Base-by-base conservation (phyloP, 2,113 vertebrate species). In the Miniopterus natalensis region DNA sequence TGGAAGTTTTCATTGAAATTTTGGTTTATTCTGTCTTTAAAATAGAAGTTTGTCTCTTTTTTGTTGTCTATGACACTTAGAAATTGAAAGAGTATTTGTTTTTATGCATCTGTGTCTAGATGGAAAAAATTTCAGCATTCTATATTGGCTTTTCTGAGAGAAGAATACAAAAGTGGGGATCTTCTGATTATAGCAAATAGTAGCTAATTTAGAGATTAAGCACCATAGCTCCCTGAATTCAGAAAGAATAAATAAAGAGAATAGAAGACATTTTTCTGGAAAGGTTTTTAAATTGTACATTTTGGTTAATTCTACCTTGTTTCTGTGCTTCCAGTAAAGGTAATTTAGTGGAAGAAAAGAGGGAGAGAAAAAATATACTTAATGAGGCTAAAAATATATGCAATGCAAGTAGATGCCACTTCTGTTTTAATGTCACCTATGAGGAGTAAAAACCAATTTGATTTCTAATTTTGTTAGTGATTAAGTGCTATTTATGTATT, bases 391-490 rank as follows among this genome's bases (percentile, higher is more conserved):
- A 84, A 91, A 96, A 93, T 85, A 84, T 29, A 73, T 61, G 36
- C 66, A 88, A 25, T 42, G 42, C 42, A 80, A 81, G 47, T 47
- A 29, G 31, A 29, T 87, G 53, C 66, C 36, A 96, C 65, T 84
- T 81, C 36, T 57, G n/a, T 40, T 78, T 88, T 90, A 31, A 63
- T 77, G 40, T 96, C 55, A 95, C 66, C 23, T 92, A 84, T 70
- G 31, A 94, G 27, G 45, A 84, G 36, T 63, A 81, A 94, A 95
- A 96, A n/a, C 11, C 78, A 94, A n/a, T 94, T 96, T 1, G 0
- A 86, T 81, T 95, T 94, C 95, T 92, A 94, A 95, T 96, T 96
- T 91, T 36, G 29, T 88, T 88, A 93, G 57, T 79, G 85, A 88
- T 71, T 75, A 59, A 80, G 87, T 53, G 74, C 70, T 71, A 59